Percentiles rank a stretch among this genome's conserved stretches.
phyloP scores from a whole-genome alignment of 2,797 vertebrate genomes.

The Microctenopoma steveboyesi region DNA sequence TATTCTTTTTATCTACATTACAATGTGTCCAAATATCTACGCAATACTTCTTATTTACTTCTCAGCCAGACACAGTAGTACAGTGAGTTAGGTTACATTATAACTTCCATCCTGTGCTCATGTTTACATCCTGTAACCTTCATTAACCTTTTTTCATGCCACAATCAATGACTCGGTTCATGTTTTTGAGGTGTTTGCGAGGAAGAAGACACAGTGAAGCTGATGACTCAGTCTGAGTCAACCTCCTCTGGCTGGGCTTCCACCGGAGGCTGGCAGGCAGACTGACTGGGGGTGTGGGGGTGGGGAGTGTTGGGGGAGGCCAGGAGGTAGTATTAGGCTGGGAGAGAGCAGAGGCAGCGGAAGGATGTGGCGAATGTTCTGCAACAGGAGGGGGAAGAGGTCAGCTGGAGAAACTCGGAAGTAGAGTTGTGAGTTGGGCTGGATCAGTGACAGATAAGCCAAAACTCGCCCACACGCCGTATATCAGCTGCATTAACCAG shows the following conservation, averaged over 20 bases:
- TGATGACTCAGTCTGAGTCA: slow-evolving; percentile 80
- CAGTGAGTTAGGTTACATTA: background rate
- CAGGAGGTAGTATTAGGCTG: slow-evolving; percentile 60
- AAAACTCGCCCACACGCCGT: slow-evolving; percentile 52
- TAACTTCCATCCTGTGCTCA: slow-evolving; percentile 22
- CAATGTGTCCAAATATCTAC: background rate
- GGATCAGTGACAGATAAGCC: slow-evolving; percentile 61
- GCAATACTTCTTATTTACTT: background rate
- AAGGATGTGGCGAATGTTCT: slow-evolving; percentile 78
- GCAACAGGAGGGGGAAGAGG: slow-evolving; percentile 76
- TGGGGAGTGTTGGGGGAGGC: slow-evolving; percentile 8
- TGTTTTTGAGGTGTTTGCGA: slow-evolving; percentile 57
- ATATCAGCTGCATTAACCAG: slow-evolving; percentile 41
- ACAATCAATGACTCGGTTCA: slow-evolving; percentile 28
- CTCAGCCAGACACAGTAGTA: background rate
- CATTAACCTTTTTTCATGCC: slow-evolving; percentile 50
- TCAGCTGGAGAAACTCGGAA: slow-evolving; percentile 82
- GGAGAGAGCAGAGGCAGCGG: slow-evolving; percentile 44
- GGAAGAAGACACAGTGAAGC: slow-evolving; percentile 65
- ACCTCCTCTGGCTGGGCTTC: slow-evolving; percentile 73
- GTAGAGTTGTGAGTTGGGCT: slow-evolving; percentile 62
- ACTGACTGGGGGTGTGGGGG: slow-evolving; percentile 16
- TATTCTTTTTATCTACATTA: no score
- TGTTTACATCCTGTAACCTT: slow-evolving; percentile 40
- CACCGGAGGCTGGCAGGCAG: slow-evolving; percentile 76